Evolutionary conservation across 1,140 invertebrate species (phyloP).

Genomic region (Episyrphus balteatus): DNA sequence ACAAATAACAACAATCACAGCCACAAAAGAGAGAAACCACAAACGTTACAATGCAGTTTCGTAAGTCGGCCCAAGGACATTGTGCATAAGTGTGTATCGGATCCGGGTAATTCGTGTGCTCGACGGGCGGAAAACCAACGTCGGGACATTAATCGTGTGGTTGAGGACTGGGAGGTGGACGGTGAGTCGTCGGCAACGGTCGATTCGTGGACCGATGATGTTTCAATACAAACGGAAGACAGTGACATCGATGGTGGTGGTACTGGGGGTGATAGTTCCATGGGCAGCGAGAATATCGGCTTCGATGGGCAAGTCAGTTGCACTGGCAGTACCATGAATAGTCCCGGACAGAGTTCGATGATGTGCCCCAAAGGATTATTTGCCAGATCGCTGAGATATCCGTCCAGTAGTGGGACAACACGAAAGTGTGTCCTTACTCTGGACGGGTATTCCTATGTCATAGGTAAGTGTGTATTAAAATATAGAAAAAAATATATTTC

Average conservation of each 20-base stretch:
- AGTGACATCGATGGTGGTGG: neutral
- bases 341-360: neutral
- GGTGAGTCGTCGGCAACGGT: no score
- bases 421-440: slow-evolving; percentile 65
- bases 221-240: no score
- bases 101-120: no score
- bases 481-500: neutral
- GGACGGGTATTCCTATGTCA: slow-evolving; percentile 70
- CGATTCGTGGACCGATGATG: no score
- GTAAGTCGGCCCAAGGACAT: no score
- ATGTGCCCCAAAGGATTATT: slow-evolving; percentile 8
- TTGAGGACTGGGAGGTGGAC: no score
- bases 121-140: no score
- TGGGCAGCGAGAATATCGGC: slow-evolving; percentile 3
- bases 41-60: no score
- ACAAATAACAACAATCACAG: no score
- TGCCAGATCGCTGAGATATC: slow-evolving; percentile 15
- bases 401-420: slow-evolving; percentile 39
- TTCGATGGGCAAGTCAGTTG: slow-evolving; percentile 12
- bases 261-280: slow-evolving; percentile 7
- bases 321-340: slow-evolving; percentile 10
- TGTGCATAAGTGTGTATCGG: no score
- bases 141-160: no score
- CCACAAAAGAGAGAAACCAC: no score
- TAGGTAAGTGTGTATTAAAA: slow-evolving; percentile 47